Evolutionary conservation across 2,888 invertebrate species (phyloP).

Genomic region (Hoplodrina blanda): DNA sequence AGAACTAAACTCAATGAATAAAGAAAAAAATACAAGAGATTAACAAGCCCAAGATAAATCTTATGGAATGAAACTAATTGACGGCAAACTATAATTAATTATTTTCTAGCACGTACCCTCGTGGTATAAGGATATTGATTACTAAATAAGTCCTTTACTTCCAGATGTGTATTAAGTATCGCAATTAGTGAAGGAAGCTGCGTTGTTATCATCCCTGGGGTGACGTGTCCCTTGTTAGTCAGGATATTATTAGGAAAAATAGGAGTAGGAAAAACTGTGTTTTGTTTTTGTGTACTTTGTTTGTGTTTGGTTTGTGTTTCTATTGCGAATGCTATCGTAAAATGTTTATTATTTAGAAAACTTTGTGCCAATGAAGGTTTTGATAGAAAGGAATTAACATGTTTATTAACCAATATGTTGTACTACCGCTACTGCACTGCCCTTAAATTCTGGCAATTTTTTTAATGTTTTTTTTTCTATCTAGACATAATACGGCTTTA

Average conservation of each 20-base stretch:
- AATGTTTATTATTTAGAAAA: too few relatives aligned
- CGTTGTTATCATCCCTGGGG: slow-evolving; percentile 44
- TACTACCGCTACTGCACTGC: too few relatives aligned
- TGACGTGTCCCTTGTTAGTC: slow-evolving; percentile 41
- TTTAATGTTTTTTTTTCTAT: too few relatives aligned
- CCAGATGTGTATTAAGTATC: slow-evolving; percentile 54
- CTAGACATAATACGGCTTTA: too few relatives aligned
- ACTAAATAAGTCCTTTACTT: slow-evolving; percentile 52
- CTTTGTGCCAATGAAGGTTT: too few relatives aligned
- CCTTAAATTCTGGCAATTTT: too few relatives aligned
- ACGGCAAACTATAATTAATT: slow-evolving; percentile 48
- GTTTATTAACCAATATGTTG: too few relatives aligned
- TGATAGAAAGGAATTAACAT: too few relatives aligned
- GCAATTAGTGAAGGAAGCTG: slow-evolving; percentile 44
- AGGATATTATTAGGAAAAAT: slow-evolving; percentile 28
- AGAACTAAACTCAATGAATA: background rate
- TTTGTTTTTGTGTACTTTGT: slow-evolving; percentile 4
- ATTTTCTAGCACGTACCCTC: slow-evolving; percentile 20
- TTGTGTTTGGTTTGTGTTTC: background rate
- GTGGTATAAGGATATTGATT: slow-evolving; percentile 49
- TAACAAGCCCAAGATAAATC: slow-evolving; percentile 21
- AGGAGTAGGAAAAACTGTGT: background rate
- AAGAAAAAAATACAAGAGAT: background rate
- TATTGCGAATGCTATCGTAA: background rate
- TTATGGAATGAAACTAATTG: slow-evolving; percentile 17